Evolutionary conservation across 2,797 vertebrate species (phyloP), one percentile per base, ranked within the genome.

Genomic region (Falco biarmicus): DNA sequence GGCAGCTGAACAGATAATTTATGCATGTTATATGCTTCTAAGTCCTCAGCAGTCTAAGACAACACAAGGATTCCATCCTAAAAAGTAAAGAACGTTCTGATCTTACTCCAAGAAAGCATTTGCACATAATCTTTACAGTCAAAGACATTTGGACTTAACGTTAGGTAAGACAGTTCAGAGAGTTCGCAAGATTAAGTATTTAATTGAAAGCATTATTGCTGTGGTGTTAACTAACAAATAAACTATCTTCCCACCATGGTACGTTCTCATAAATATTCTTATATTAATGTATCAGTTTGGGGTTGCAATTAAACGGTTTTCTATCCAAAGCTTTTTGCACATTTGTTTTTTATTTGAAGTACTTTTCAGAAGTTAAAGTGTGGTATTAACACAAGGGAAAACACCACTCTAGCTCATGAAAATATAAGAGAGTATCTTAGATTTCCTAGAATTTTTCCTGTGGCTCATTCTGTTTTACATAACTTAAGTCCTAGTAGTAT

Each of bases 121-220:
- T 95, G 57, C 39, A 50, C n/a, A 3, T 91, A 73, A 85, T 94
- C 83, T 64, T 85, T 92, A 41, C 80, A 63, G 85, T 84, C 91
- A 88, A 88, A 76, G 69, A 75, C 73, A 21, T 76, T 73, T 79
- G 54, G 77, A 66, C 43, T 94, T 94, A 84, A 65, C 2, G 2
- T 95, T 91, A 91, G 89, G 89, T 94, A 90, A 95, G 66, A 63
- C 69, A 90, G 85, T 95, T 93, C 59, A 66, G 91, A 89, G 74
- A 93, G 86, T 22, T 88, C 11, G 84, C 51, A 66, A 56, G 87
- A 91, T 93, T 91, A 94, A 95, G 76, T 75, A 25, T 71, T 89
- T 94, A 95, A 95, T 94, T 83, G 63, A 63, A 54, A 71, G 87
- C 45, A 47, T 87, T 89, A 71, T 47, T 89, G 34, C 86, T 59